Evolutionary conservation across 1,140 invertebrate genomes (phyloP).

Genomic region (Phocides pigmalion): DNA sequence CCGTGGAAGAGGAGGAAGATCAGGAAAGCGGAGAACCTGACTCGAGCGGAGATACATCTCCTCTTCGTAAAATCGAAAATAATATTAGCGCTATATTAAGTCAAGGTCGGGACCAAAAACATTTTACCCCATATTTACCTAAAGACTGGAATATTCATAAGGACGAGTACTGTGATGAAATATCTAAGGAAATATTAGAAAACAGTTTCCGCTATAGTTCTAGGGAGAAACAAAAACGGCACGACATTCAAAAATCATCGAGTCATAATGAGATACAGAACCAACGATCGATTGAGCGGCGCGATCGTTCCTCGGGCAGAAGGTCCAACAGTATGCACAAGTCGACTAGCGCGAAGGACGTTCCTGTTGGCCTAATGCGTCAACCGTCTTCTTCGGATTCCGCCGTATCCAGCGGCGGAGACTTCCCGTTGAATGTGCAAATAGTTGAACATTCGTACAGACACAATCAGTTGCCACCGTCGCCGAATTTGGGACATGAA

Average conservation of each 20-base stretch:
- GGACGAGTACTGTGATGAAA: conserved; percentile 83
- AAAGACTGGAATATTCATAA: conserved; percentile 85
- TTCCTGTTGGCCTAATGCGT: conserved; percentile 84
- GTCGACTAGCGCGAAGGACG: conserved; percentile 88
- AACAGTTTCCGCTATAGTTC: conserved; percentile 80
- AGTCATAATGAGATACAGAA: conserved; percentile 85
- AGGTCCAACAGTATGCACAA: conserved; percentile 86
- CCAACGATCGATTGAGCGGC: conserved; percentile 83
- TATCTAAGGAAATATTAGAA: conserved; percentile 80
- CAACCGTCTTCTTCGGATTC: conserved; percentile 78
- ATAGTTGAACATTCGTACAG: conserved; percentile 81
- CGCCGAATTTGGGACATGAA: conserved; percentile 69
- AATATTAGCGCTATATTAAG: conserved; percentile 86
- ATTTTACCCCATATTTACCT: conserved; percentile 79
- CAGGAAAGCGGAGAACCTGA: conserved; percentile 80
- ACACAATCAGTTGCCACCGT: conserved; percentile 71
- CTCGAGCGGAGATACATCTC: conserved; percentile 84
- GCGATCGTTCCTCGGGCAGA: conserved; percentile 79
- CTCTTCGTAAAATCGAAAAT: conserved; percentile 87
- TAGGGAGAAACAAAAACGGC: conserved; percentile 80
- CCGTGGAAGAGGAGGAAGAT: conserved; percentile 87
- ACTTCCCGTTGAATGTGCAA: conserved; percentile 81
- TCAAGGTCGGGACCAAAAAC: conserved; percentile 83
- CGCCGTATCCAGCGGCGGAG: conserved; percentile 78
- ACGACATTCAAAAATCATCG: conserved; percentile 85